Base-by-base conservation (phyloP, 2,113 vertebrate genomes). In the Boulengeromyrus knoepffleri region DNA sequence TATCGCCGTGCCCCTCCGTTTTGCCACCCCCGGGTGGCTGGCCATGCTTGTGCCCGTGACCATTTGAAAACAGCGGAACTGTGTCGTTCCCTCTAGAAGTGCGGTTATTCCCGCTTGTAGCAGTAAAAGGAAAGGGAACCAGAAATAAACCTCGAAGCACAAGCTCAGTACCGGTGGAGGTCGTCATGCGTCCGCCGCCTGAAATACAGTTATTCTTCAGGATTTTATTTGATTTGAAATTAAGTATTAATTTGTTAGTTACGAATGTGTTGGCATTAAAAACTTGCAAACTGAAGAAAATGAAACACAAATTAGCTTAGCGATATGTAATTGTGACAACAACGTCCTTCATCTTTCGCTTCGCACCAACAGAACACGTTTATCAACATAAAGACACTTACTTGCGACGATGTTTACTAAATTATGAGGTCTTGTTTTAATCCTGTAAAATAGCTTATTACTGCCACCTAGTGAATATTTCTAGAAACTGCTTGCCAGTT, bases 381-480 rank as follows among this genome's bases (percentile, higher is more conserved):
- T 77, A 77, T 77, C 27, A 77, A 5, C 31, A 36, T 77, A 77
- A 80, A 36, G 36, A 42, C 39, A 80, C 17, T 74, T 12, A 74
- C 70, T 80, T 80, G 36, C 27, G 27, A 77, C 17, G 3, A 39
- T 77, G 70, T 36, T 77, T 31, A 39, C 36, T 80, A 45, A 85
- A 85, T 46, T 21, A 47, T 24, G n/a, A 17, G 13, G 27, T 17
- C 5, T n/a, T 87, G 27, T 87, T 31, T 62, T 50, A 49, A 5
- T 17, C 10, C 39, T 9, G 52, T 24, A 56, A 85, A 3, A 53
- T 62, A 62, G 50, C 52, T 89, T n/a, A 53, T 58, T 39, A 39
- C 77, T 62, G 50, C 89, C 89, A 85, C 52, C 89, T 85, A 89
- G 89, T 46, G 89, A 85, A 27, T 31, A 19, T 46, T 62, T 46